A percentile compares a stretch with the other conserved stretches of the same genome.
Conservation (phyloP, 1,140 invertebrate genomes). For the Trachymyrmex cornetzi region DNA sequence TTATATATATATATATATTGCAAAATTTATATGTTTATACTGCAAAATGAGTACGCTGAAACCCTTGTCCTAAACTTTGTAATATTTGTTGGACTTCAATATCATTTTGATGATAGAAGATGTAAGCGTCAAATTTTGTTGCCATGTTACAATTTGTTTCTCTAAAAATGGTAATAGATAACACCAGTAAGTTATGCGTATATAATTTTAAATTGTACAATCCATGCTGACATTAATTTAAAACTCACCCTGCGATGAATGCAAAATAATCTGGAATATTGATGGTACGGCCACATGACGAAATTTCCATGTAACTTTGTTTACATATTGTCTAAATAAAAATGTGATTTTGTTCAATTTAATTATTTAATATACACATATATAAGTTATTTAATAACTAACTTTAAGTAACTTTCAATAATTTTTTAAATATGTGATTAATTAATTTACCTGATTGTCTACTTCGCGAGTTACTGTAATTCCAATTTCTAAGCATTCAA, state of each 20-base stretch:
- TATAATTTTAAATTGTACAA: conserved; percentile 17
- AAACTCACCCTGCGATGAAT: conserved; percentile 88
- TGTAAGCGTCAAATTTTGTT: conserved; percentile 87
- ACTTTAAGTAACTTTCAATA: not conserved
- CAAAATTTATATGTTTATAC: conserved; percentile 74
- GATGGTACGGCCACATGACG: conserved; percentile 88
- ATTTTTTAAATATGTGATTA: not conserved
- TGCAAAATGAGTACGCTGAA: conserved; percentile 84
- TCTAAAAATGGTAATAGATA: conserved; percentile 81
- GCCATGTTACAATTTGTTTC: conserved; percentile 88
- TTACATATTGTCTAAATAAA: conserved; percentile 84
- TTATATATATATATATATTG: too few species aligned
- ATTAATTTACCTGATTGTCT: conserved; percentile 80
- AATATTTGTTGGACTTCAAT: conserved; percentile 86
- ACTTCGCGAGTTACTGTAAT: conserved; percentile 84
- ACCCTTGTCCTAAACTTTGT: conserved; percentile 85
- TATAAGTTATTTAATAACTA: too few species aligned
- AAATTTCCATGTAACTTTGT: conserved; percentile 90
- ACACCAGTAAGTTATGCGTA: not conserved
- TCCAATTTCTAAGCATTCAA: conserved; percentile 87
- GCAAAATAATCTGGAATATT: conserved; percentile 88
- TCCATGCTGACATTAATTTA: conserved; percentile 26
- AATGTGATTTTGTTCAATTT: not conserved
- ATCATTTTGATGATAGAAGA: conserved; percentile 86
- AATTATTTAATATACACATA: not conserved